A percentile compares a stretch with the other conserved stretches of the same genome.
Evolutionary conservation across 2,888 invertebrate species (phyloP).

Genomic region (Timema podura): DNA sequence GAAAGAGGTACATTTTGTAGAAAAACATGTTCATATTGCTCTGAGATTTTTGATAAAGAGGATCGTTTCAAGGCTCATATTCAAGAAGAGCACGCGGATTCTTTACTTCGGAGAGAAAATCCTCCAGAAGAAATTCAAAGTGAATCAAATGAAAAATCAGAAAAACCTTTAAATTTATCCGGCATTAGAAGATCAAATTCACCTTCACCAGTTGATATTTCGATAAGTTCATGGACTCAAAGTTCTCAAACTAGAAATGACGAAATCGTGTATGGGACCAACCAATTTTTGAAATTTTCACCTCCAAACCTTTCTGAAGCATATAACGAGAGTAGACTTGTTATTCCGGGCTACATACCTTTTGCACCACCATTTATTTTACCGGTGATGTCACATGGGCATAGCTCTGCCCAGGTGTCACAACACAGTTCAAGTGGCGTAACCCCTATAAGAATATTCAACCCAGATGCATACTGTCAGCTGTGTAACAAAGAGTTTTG

Average conservation of each 20-base stretch:
- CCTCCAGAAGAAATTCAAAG: conserved; percentile 25
- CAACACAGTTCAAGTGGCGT: neutral
- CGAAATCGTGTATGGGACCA: conserved; percentile 36
- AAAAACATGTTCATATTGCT: conserved; percentile 41
- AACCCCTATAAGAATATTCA: conserved; percentile 67
- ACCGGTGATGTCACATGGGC: conserved; percentile 19
- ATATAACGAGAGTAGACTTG: conserved; percentile 21
- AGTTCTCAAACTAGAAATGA: conserved; percentile 42
- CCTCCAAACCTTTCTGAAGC: conserved; percentile 8
- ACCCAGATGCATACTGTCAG: conserved; percentile 96
- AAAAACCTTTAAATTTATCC: conserved; percentile 30
- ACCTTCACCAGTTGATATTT: conserved; percentile 19
- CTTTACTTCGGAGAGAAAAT: conserved; percentile 21
- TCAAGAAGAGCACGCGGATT: conserved; percentile 40
- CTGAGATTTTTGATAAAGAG: conserved; percentile 40
- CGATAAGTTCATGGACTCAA: conserved; percentile 40
- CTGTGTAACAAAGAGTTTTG: conserved; percentile 98
- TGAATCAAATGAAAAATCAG: neutral
- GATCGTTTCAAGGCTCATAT: conserved; percentile 40
- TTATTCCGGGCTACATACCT: conserved; percentile 25
- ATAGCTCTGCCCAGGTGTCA: neutral
- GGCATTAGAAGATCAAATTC: conserved; percentile 18
- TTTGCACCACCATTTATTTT: conserved; percentile 25
- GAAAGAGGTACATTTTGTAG: neutral
- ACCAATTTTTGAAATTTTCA: conserved; percentile 31